Evolutionary conservation across 2,888 invertebrate species (phyloP).

Genomic region (Acrobasis consociella): DNA sequence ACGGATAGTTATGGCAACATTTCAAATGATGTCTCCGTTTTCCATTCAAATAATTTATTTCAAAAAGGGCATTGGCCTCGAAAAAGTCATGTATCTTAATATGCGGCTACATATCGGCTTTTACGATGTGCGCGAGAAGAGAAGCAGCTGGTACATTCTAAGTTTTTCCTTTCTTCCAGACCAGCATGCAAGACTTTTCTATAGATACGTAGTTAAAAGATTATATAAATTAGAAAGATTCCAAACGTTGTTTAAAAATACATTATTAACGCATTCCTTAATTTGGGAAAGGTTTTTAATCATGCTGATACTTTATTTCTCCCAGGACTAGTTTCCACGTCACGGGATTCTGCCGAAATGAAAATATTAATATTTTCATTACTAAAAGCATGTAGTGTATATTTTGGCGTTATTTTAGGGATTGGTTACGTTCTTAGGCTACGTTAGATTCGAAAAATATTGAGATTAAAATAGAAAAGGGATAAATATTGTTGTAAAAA

Average conservation of each 20-base stretch:
- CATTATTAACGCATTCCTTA: background rate
- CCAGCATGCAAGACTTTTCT: too few relatives aligned
- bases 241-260: background rate
- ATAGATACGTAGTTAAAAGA: too few relatives aligned
- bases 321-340: slow-evolving; percentile 7
- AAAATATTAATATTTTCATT: slow-evolving; percentile 14
- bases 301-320: slow-evolving; percentile 9
- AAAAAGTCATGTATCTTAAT: too few relatives aligned
- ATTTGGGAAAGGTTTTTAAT: slow-evolving; percentile 5
- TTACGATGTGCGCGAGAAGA: too few relatives aligned
- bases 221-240: background rate
- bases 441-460: background rate
- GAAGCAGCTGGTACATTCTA: too few relatives aligned
- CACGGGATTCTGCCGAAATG: slow-evolving; percentile 2
- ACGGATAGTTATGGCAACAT: too few relatives aligned
- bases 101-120: too few relatives aligned
- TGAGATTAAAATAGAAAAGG: background rate
- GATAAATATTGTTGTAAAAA: too few relatives aligned
- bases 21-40: too few relatives aligned
- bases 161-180: too few relatives aligned
- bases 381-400: background rate
- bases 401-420: background rate
- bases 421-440: background rate
- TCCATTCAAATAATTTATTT: too few relatives aligned
- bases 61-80: too few relatives aligned